Evolutionary conservation across 2,113 vertebrate genomes (phyloP), one percentile per base, ranked within the genome.

Genomic region (Struthidea cinerea): DNA sequence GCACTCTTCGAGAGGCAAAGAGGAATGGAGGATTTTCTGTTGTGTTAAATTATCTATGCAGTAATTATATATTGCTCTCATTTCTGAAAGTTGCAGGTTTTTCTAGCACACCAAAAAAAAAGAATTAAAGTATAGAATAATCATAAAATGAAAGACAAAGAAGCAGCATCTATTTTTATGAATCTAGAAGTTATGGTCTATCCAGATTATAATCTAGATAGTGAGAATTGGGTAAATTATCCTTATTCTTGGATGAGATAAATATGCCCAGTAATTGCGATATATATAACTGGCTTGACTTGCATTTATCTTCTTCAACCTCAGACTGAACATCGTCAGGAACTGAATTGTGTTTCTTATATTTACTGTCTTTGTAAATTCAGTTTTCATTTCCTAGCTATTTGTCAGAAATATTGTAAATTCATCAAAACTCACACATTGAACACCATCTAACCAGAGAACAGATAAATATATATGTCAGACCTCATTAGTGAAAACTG

Each of bases 381-480:
- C 24, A 16, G 33, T 77, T 92, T 90, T 86, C 6, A 37, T 81
- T 87, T 70, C 71, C 35, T 59, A 89, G 64, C 21, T 95, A 56
- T 78, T 89, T 90, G 33, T 90, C 86, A 95, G 69, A 89, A 86
- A 75, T 56, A 84, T 10, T 84, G 39, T 67, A 80, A 84, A 94
- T 91, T 70, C 56, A 59, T 60, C 64, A 90, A 55, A 84, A 81
- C 59, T 89, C 89, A 89, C 73, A 90, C 37, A 37, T 19, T 59
- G 68, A 44, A 94, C 83, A 56, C 89, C 17, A 47, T 84, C 50
- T 92, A 92, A 89, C 32, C 44, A 90, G 50, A 63, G 47, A 90
- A 90, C 27, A 92, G 64, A 87, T 63, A 96, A 96, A 92, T 86
- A 86, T 74, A 65, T 70, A 86, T 86, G 88, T 84, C 90, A 88